Base-by-base conservation (phyloP, 1,140 invertebrate genomes). In the Dreissena polymorpha region DNA sequence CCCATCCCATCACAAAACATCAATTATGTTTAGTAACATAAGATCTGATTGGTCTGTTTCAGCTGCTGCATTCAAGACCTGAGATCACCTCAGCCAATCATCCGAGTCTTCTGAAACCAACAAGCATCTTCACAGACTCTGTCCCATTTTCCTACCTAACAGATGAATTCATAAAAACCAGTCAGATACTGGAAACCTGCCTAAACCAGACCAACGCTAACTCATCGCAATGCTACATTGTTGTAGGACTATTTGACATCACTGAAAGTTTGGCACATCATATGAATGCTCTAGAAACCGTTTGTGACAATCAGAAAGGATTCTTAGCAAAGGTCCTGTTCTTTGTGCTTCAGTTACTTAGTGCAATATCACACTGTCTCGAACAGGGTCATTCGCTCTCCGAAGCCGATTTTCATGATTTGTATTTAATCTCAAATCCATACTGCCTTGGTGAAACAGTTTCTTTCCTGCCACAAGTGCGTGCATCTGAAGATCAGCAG, bases 331-430 rank as follows among this genome's bases (percentile, higher is more conserved):
- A 88, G 69, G 69, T 90, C 23, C 74, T 90, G n/a, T 89, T 88
- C 67, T 85, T 86, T 50, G 78, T 89, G 50, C 78, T 90, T 21
- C 90, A 91, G 74, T 78, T 91, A 21, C 72, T 91, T 23, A 91
- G 90, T 86, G 89, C 89, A 74, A 90, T 91, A 80, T 89, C 89
- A 27, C 89, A 91, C 57, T 90, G 89, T 64, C 67, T 91, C 27
- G 90, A 91, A 67, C 88, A 90, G 72, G 90, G 90, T 0, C 90
- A 88, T 67, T 85, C 87, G 18, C 84, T 90, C 0, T 87, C 89
- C 3, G 89, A 91, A 25, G 85, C 86, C 1, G 88, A 90, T 57
- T 90, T 90, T 27, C 81, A 86, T 14, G 89, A 90, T 74, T 85
- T 91, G 18, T 91, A 90, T 80, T 85, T 90, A 25, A 75, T 91